Percentiles rank a stretch among this genome's conserved stretches.
Conservation (phyloP, 2,797 vertebrate genomes). For the Epinephelus coioides region DNA sequence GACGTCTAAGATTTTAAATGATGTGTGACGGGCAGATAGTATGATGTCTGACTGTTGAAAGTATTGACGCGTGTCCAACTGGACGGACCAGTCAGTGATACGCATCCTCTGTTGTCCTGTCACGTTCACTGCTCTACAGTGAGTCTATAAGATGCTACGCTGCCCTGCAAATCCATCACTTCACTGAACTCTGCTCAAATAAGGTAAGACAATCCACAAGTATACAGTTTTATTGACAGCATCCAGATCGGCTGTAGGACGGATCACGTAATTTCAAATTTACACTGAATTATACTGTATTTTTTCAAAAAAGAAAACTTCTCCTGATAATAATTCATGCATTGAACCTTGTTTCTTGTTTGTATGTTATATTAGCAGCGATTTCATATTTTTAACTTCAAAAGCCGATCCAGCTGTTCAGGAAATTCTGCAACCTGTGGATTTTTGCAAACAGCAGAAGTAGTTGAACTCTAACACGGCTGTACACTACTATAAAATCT, state of each 20-base stretch:
- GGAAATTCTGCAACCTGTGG: not conserved
- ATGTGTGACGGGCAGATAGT: constrained; percentile 6
- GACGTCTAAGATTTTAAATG: constrained; percentile 8
- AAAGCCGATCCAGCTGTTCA: not conserved
- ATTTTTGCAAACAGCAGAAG: not conserved
- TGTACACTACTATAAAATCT: not conserved
- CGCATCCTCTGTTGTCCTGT: not conserved
- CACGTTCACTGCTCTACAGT: constrained; percentile 7
- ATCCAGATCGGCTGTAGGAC: not conserved
- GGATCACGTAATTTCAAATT: not conserved
- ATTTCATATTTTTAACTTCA: not conserved
- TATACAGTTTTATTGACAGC: too few species aligned
- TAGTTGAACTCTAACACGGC: not conserved
- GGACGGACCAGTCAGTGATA: constrained; percentile 53
- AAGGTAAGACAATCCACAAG: constrained; percentile 52
- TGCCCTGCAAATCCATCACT: not conserved
- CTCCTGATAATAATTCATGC: not conserved
- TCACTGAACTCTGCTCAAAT: not conserved
- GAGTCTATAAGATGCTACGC: constrained; percentile 34
- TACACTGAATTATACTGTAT: not conserved
- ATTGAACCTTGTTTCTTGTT: too few species aligned
- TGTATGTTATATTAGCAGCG: not conserved
- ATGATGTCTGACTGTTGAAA: constrained; percentile 36
- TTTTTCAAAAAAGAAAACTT: not conserved
- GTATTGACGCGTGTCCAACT: constrained; percentile 30